phyloP scores from a whole-genome alignment of 2,888 invertebrate genomes.

The Thymelicus lineola region DNA sequence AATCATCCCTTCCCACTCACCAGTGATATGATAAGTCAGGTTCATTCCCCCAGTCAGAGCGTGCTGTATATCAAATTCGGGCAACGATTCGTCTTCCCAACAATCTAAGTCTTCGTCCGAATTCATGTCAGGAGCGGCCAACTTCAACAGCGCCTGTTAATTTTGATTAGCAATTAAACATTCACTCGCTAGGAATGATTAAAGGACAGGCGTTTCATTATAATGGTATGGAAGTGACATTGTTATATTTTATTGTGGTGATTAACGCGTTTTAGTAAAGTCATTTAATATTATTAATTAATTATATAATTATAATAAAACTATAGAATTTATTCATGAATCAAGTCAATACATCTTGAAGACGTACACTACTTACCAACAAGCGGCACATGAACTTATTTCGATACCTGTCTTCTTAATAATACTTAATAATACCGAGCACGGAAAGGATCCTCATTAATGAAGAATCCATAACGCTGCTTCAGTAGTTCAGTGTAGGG shows the following conservation, averaged over 20 bases:
- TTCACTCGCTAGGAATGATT: constrained; percentile 41
- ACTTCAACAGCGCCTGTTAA: constrained; percentile 73
- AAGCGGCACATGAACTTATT: no score
- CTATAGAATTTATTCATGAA: no score
- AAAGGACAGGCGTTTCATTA: constrained; percentile 26
- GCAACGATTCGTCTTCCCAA: constrained; percentile 65
- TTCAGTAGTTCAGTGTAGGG: no score
- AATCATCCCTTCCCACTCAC: constrained; percentile 41
- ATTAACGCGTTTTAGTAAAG: no score
- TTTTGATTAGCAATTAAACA: constrained; percentile 63
- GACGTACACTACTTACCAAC: no score
- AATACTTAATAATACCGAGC: no score
- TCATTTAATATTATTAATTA: no score
- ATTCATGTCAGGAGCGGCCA: constrained; percentile 76
- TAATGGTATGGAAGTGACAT: constrained; percentile 17
- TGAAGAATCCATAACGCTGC: no score
- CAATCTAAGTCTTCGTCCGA: constrained; percentile 59
- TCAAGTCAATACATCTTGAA: no score
- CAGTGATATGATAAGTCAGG: constrained; percentile 48
- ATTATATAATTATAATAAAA: no score
- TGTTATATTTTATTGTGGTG: background rate
- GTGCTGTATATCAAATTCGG: constrained; percentile 66
- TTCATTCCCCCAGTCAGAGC: constrained; percentile 66
- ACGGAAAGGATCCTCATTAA: no score
- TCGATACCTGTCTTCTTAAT: no score